These are phyloP conservation scores for Folsomia candida DNA, from an alignment of 2,888 invertebrate species.

Conservation along the genomic window DNA sequence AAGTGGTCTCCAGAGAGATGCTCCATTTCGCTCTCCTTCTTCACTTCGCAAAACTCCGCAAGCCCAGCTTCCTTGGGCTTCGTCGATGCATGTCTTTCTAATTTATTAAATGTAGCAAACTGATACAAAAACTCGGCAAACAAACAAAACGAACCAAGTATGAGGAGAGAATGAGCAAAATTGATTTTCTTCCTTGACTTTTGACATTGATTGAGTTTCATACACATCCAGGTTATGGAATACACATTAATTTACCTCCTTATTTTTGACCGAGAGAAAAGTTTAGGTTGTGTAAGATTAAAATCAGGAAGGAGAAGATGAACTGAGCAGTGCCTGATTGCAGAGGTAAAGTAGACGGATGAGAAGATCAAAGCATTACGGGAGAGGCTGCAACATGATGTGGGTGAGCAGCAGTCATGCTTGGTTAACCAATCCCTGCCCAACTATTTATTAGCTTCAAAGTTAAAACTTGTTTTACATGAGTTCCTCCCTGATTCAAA, in stretches of 20 bases:
- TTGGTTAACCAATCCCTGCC: too few species aligned
- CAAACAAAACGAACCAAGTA: not conserved
- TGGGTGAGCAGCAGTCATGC: too few species aligned
- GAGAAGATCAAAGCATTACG: too few species aligned
- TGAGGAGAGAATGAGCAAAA: too few species aligned
- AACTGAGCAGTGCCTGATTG: too few species aligned
- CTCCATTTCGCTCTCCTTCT: not conserved
- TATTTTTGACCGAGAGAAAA: too few species aligned
- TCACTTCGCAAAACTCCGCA: not conserved
- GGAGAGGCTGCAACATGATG: not conserved
- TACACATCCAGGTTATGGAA: not conserved
- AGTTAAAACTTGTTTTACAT: too few species aligned
- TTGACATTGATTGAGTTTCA: constrained; percentile 46
- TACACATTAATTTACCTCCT: not conserved
- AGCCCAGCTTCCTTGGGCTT: not conserved
- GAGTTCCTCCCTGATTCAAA: not conserved
- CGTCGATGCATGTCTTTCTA: not conserved
- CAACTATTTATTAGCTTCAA: too few species aligned
- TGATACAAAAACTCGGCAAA: not conserved
- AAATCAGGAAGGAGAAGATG: not conserved
- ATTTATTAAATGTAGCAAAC: not conserved
- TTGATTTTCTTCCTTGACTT: not conserved
- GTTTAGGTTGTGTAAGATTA: too few species aligned
- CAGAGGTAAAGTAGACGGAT: not conserved
- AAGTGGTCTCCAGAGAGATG: not conserved